Evolutionary conservation across 1,140 invertebrate species (phyloP), one percentile per base, ranked within the genome.

Genomic region (Drosophila bifasciata): DNA sequence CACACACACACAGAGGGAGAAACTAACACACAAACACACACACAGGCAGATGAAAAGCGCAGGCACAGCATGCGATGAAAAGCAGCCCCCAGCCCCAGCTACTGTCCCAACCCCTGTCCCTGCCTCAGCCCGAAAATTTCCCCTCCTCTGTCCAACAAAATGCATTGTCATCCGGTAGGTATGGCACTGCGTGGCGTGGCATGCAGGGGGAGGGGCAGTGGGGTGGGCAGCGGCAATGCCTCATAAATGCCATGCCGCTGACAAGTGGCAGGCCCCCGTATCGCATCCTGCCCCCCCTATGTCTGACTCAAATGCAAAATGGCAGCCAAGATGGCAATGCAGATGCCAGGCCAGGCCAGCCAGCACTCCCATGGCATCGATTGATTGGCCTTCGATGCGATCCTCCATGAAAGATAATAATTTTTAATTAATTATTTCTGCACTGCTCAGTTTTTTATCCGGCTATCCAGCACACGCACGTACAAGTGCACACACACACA

Each of bases 391-490:
- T 73, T 73, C 68, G 45, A 40, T 51, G 13, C 25, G 44, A 61
- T 53, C 23, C 28, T 36, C 25, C 44, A 32, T 44, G 60, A 46
- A 60, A 74, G 69, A 73, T 68, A 79, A 52, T 48, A 77, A 57
- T 59, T 76, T 76, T 85, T 85, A 85, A 84, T 79, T 85, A 76
- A 85, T 86, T 85, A 71, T 63, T 62, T 39, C 44, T 23, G 52
- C 45, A 11, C 43, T 32, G 17, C 46, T 53, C 46, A 13, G 8
- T 36, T 43, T 45, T 19, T 50, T 16, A 32, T 46, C 25, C 19
- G 19, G 3, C 17, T 7, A 1, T n/a, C n/a, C 17, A 23, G 17
- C 21, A 46, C 17, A 46, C 17, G n/a, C 23, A 48, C 45, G 21
- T 13, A 32, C 9, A 2, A 32, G 9, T 36, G 11, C 23, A 7